Percentiles rank a stretch among this genome's conserved stretches.
These are phyloP conservation scores for Silurus aristotelis DNA, from an alignment of 2,797 vertebrate genomes.

Conservation along the genomic window DNA sequence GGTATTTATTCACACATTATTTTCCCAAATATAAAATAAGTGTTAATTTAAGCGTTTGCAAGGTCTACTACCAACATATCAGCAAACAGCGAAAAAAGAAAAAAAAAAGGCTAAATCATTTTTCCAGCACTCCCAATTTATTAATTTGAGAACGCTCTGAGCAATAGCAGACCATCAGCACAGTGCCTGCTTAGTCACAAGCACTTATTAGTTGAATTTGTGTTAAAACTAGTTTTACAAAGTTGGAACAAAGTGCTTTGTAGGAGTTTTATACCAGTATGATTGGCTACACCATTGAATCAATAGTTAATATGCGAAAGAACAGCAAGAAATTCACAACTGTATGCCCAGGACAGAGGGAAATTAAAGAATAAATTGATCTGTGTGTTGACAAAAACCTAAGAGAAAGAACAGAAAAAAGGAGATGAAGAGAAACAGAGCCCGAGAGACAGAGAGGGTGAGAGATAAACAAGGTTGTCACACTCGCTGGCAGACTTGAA, in stretches of 20 bases:
- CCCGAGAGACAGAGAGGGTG: slow-evolving; percentile 20
- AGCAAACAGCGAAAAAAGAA: not conserved
- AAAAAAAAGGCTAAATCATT: not conserved
- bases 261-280: not conserved
- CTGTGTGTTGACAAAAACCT: not conserved
- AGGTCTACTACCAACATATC: not conserved
- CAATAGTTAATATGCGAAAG: slow-evolving; percentile 62
- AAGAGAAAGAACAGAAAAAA: not conserved
- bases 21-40: not conserved
- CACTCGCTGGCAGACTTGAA: slow-evolving; percentile 53
- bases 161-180: slow-evolving; percentile 54
- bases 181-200: slow-evolving; percentile 61
- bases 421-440: slow-evolving; percentile 6
- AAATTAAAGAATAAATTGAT: not conserved
- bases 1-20: not conserved
- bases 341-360: slow-evolving; percentile 14
- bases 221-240: not conserved
- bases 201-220: not conserved
- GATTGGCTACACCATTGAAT: slow-evolving; percentile 39
- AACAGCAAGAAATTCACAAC: slow-evolving; percentile 63
- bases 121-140: slow-evolving; percentile 32
- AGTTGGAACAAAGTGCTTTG: not conserved
- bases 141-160: slow-evolving; percentile 31
- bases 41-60: not conserved
- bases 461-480: slow-evolving; percentile 41